These are phyloP conservation scores for Terebella lapidaria DNA, from an alignment of 2,888 invertebrate species.

Conservation along the genomic window DNA sequence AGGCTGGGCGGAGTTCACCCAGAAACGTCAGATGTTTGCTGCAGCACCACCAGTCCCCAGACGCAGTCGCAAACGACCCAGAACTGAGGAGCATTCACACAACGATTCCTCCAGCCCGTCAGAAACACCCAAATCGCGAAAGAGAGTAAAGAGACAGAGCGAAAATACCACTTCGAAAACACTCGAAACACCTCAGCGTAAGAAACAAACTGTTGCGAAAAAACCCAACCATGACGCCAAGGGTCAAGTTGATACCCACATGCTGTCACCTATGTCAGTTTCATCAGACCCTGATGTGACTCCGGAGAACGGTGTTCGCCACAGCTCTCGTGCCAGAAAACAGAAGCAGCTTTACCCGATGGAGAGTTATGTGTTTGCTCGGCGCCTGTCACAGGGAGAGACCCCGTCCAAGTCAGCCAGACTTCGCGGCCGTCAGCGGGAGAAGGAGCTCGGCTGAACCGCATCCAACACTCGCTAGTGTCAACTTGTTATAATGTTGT, in stretches of 20 bases:
- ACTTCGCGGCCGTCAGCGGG: too few species aligned
- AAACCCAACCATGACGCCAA: background rate
- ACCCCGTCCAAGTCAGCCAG: background rate
- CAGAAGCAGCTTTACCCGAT: conserved; percentile 45
- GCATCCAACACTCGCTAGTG: too few species aligned
- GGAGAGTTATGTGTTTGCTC: conserved; percentile 40
- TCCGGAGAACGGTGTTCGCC: conserved; percentile 19
- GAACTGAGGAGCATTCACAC: background rate
- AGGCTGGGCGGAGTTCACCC: conserved; percentile 15
- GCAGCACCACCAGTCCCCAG: background rate
- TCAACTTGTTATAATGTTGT: too few species aligned
- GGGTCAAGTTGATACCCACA: background rate
- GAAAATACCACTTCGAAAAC: background rate
- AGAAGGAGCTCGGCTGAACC: too few species aligned
- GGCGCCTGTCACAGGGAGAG: background rate
- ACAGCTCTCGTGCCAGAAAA: conserved; percentile 43
- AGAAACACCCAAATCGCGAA: background rate
- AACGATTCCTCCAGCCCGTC: background rate
- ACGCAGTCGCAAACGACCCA: background rate
- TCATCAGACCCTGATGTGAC: background rate
- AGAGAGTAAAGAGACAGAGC: background rate
- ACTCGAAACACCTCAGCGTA: background rate
- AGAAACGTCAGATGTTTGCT: background rate
- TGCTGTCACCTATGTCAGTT: background rate
- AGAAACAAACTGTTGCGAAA: background rate